A percentile compares a stretch with the other conserved stretches of the same genome.
Evolutionary conservation across 2,113 vertebrate genomes (phyloP).

Genomic region (Chaenogobius annularis): DNA sequence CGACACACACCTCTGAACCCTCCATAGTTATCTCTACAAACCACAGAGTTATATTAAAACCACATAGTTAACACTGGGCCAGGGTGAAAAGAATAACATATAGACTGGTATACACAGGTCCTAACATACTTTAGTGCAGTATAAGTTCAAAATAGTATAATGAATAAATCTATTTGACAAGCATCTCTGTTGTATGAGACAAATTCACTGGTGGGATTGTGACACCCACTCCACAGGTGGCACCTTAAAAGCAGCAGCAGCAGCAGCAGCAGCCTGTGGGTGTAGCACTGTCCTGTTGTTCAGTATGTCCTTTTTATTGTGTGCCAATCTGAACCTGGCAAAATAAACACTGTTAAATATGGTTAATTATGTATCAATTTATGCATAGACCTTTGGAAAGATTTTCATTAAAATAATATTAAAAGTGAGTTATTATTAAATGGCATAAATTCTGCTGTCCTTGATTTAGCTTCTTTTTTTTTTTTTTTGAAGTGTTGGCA

Average conservation of each 20-base stretch:
- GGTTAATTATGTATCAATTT: conserved; percentile 26
- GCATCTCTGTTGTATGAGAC: conserved; percentile 48
- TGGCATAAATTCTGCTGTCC: conserved; percentile 25
- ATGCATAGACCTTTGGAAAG: conserved; percentile 14
- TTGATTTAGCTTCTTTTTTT: conserved; percentile 31
- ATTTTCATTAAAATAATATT: conserved; percentile 13
- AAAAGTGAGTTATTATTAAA: conserved; percentile 29
- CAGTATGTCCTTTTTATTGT: conserved; percentile 14
- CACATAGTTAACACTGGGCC: conserved; percentile 31
- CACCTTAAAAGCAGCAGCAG: conserved; percentile 61
- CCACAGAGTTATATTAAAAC: too few species aligned
- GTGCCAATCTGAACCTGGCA: conserved; percentile 8
- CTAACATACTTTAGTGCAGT: not conserved
- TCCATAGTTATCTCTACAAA: conserved; percentile 26
- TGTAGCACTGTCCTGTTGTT: conserved; percentile 46
- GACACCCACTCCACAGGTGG: conserved; percentile 74
- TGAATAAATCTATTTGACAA: conserved; percentile 9
- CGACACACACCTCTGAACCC: conserved; percentile 60
- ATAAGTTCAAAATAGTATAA: not conserved
- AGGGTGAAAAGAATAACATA: conserved; percentile 9
- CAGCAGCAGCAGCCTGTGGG: conserved; percentile 65
- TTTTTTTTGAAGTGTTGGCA: conserved; percentile 31
- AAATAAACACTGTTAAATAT: conserved; percentile 17
- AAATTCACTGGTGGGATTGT: conserved; percentile 63
- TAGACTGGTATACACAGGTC: conserved; percentile 6